Base-by-base conservation (phyloP, 1,140 invertebrate species). In the Solenopsis fugax region DNA sequence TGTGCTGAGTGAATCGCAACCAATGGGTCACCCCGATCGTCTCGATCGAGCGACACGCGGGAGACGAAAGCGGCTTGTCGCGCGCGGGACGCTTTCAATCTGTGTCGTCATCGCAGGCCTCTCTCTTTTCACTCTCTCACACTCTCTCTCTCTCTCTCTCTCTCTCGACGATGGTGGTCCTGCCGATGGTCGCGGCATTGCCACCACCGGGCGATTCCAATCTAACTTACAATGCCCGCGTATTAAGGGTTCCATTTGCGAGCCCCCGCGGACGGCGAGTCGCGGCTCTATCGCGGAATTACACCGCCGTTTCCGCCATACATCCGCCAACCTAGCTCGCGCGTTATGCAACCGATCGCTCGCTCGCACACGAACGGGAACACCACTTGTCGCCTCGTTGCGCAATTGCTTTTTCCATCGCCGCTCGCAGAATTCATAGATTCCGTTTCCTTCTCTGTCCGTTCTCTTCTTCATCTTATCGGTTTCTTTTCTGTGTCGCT, bases 21-120 rank as follows among this genome's bases (percentile, higher is more conserved):
- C 91, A 93, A 91, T 91, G 87, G 92, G 92, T 93, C 92, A 93
- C 78, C 89, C 73, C 78, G 89, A 91, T 88, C 89, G 89, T 91
- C 89, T 91, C 89, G 86, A 86, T 91, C 89, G 88, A 77, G 76
- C 88, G 86, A 90, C 89, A 76, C 77, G 89, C 52, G 54, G 77
- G 89, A 71, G 81, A 54, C 67, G 71, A 73, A 73, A 7, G 54
- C 72, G 60, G 62, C 21, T 29, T 21, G 48, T 77, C 76, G 60
- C 76, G 9, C 52, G 65, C 65, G 73, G 48, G 64, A 81, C 34
- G 56, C 67, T 90, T 90, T 90, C 89, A 90, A 88, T 90, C 86
- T 80, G 76, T 56, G 56, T 48, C 48, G 52, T 67, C 65, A 69
- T 50, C 56, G 52, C 75, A 56, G 48, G 56, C 0, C 62, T 21